Evolutionary conservation across 2,888 invertebrate species (phyloP).

Genomic region (Coelopa pilipes): DNA sequence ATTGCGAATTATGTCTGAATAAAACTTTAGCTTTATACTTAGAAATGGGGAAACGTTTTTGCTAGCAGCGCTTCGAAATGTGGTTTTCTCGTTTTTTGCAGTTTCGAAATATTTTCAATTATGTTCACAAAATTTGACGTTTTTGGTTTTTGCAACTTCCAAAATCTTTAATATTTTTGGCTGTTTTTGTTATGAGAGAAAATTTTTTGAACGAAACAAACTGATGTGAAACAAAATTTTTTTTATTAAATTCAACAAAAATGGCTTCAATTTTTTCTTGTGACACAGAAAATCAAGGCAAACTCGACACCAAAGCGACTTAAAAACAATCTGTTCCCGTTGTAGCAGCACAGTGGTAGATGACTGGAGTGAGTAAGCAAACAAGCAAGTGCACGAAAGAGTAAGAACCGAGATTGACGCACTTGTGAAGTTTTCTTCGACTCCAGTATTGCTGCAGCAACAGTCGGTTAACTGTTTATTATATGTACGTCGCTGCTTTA

Average conservation of each 20-base stretch:
- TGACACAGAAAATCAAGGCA: slow-evolving; percentile 46
- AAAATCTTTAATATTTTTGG: slow-evolving; percentile 43
- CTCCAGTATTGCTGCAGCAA: neutral
- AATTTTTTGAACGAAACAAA: slow-evolving; percentile 47
- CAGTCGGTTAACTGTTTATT: slow-evolving; percentile 4
- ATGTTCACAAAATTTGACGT: slow-evolving; percentile 40
- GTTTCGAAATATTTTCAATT: slow-evolving; percentile 34
- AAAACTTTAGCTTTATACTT: neutral
- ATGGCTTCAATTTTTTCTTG: slow-evolving; percentile 36
- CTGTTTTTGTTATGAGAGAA: slow-evolving; percentile 46
- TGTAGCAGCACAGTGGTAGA: slow-evolving; percentile 28
- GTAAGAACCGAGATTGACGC: neutral
- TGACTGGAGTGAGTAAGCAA: slow-evolving; percentile 24
- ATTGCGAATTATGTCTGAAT: neutral
- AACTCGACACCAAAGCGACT: slow-evolving; percentile 40
- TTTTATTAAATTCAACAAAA: slow-evolving; percentile 37
- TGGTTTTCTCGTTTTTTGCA: slow-evolving; percentile 39
- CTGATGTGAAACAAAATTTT: slow-evolving; percentile 46
- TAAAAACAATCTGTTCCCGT: slow-evolving; percentile 23
- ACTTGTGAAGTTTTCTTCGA: slow-evolving; percentile 1
- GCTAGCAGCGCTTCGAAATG: slow-evolving; percentile 46
- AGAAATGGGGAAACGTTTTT: slow-evolving; percentile 1
- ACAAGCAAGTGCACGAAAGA: neutral
- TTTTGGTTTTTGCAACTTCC: slow-evolving; percentile 42
- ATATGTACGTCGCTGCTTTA: neutral